Evolutionary conservation across 2,888 invertebrate genomes (phyloP), one percentile per base, ranked within the genome.

Genomic region (Cinara cedri): DNA sequence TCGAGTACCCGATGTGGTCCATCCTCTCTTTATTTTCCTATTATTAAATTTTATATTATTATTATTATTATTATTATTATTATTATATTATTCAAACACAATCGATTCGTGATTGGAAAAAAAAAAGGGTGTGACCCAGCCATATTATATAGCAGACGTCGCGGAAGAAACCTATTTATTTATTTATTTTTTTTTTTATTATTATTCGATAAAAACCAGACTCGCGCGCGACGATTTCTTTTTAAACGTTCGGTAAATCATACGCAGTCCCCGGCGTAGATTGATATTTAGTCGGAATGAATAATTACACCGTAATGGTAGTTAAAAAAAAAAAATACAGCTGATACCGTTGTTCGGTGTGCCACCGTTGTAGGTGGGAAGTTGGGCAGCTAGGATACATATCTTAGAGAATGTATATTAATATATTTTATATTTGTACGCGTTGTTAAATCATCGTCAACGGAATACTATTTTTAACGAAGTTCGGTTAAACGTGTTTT

Each of bases 91-190:
- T 78, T 78, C 76, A 78, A 78, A 78, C 76, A 78, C 76, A 78
- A 78, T 78, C 76, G 76, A 78, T 78, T 78, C 76, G 76, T 78
- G 76, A 78, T 78, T 78, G 76, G 76, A 68, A 78, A 78, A 75
- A 68, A 72, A 75, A 74, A 78, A 78, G 76, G 76, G 76, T 78
- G 76, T 78, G 76, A 78, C 76, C 76, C 76, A 6, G 34, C 34
- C 34, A 6, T n/a, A 6, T 6, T 34, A 34, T 34, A 34, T 34
- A 34, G 34, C 34, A 70, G 76, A 78, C 75, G 75, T 62, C 76
- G 68, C 75, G 44, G 57, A 11, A 34, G 60, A 66, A 68, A 68
- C 68, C 76, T 68, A 78, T 78, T 78, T 68, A 68, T 78, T 44
- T 60, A 16, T 26, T 26, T 26, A 14, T 26, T 11, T 21, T 60